Evolutionary conservation across 2,888 invertebrate species (phyloP).

Genomic region (Nomada goodeniana): DNA sequence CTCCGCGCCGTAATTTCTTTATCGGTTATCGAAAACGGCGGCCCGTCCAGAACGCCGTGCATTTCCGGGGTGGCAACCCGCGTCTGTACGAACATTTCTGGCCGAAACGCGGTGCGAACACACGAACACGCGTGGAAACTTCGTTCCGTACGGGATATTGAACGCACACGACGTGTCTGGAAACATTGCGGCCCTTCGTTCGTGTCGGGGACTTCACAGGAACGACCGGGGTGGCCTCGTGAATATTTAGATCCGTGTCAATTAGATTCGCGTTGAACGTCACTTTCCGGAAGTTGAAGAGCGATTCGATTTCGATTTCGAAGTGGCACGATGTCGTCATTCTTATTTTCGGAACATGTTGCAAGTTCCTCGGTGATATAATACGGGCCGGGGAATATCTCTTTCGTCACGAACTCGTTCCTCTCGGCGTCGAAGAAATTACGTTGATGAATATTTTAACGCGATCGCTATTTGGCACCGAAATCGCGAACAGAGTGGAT

Average conservation of each 20-base stretch:
- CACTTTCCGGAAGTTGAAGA: slow-evolving; percentile 11
- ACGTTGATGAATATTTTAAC: background rate
- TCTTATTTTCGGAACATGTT: slow-evolving; percentile 6
- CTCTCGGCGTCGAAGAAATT: background rate
- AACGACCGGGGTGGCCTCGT: slow-evolving; percentile 10
- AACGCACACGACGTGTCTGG: slow-evolving; percentile 5
- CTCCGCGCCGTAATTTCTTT: slow-evolving; percentile 36
- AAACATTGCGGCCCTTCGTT: background rate
- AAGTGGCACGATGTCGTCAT: background rate
- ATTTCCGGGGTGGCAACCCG: slow-evolving; percentile 11
- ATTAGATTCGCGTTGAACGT: slow-evolving; percentile 16
- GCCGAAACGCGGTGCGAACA: background rate
- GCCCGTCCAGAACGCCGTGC: background rate
- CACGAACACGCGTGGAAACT: background rate
- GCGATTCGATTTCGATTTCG: background rate
- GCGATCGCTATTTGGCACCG: no score
- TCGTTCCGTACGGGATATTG: slow-evolving; percentile 35
- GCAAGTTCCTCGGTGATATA: slow-evolving; percentile 3
- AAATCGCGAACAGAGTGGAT: no score
- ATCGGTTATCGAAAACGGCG: slow-evolving; percentile 14
- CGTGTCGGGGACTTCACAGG: background rate
- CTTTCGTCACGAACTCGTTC: background rate
- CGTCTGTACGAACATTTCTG: background rate
- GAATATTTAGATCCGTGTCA: slow-evolving; percentile 44
- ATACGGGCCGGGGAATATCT: background rate